phyloP scores from a whole-genome alignment of 1,140 invertebrate species.

The Ostrea denselamellosa region DNA sequence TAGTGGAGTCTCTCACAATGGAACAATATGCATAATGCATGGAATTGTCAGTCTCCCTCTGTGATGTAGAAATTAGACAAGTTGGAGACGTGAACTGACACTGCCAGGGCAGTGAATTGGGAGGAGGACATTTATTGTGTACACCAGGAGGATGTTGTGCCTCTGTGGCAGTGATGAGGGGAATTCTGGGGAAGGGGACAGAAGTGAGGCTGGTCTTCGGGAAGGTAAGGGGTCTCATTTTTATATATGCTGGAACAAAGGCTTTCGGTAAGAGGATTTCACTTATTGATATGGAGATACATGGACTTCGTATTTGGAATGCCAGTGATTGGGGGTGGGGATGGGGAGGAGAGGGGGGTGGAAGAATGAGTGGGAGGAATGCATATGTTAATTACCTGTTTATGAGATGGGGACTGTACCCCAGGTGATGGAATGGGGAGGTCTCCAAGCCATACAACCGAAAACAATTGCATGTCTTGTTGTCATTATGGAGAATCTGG shows the following conservation, averaged over 20 bases:
- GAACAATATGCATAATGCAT: constrained; percentile 19
- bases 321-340: no score
- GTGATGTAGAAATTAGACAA: constrained; percentile 13
- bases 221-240: constrained; percentile 1
- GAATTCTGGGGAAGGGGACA: not conserved
- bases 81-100: not conserved
- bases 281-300: not conserved
- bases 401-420: not conserved
- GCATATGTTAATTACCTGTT: not conserved
- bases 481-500: not conserved
- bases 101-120: not conserved
- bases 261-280: no score
- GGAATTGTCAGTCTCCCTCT: not conserved
- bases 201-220: not conserved
- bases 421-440: not conserved
- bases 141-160: not conserved
- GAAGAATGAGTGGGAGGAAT: not conserved
- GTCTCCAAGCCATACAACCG: not conserved
- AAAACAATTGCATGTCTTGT: not conserved
- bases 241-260: no score
- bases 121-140: not conserved
- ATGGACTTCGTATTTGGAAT: not conserved
- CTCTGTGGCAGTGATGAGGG: not conserved
- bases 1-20: not conserved
- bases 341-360: no score